Evolutionary conservation across 2,113 vertebrate genomes (phyloP), one percentile per base, ranked within the genome.

Genomic region (Cynoglossus semilaevis): DNA sequence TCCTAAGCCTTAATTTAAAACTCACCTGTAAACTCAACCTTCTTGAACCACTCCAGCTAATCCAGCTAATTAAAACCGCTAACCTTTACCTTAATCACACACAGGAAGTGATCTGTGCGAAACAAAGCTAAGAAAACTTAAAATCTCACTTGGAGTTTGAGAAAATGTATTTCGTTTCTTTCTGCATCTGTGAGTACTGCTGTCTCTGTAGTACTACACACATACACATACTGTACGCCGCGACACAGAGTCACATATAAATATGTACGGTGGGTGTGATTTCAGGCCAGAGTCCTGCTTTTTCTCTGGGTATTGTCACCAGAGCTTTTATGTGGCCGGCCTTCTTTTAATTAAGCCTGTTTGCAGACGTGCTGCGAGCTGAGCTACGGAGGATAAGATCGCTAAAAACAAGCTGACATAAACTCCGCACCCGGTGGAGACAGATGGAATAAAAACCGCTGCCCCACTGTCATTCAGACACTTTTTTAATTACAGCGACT

Each of bases 401-500:
- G 5, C 19, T 45, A 43, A 51, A 59, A 59, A 49, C 18, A 53
- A 40, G 8, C 17, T 49, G 65, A 72, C 54, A 40, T 1, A 18
- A 14, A 56, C 53, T 51, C 15, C 13, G 15, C 34, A 48, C 50
- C 38, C 9, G 2, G 45, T 14, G 42, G 58, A 59, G 58, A 72
- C 51, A 60, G 49, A 66, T 64, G 50, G 47, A 76, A 57, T 72
- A 63, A 75, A 59, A 63, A 29, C 15, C 22, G 17, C 36, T 10
- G 12, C 67, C 57, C 56, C 2, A 5, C 12, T 47, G 59, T 62
- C 69, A 49, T 58, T 58, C 63, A 55, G 41, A 58, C 53, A 47
- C 45, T 42, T 71, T 29, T 75, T 74, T 80, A 76, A 85, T 85
- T 77, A 76, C 48, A 54, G 37, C 62, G 50, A 47, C 11, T 58